Evolutionary conservation across 2,797 vertebrate genomes (phyloP).

Genomic region (Centropyge bicolor): DNA sequence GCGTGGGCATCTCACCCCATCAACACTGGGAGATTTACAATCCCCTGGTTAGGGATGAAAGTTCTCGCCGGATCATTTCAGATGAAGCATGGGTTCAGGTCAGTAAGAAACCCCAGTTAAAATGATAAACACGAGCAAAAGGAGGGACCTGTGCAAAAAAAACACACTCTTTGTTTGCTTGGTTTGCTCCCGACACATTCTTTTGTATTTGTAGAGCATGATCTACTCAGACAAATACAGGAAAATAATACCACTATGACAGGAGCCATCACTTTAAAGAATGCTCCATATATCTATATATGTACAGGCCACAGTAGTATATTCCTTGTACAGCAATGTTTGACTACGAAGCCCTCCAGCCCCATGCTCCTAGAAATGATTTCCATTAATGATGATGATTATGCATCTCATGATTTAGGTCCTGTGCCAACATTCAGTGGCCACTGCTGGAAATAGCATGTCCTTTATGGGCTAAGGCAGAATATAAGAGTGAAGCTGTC

Average conservation of each 20-base stretch:
- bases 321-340: not conserved
- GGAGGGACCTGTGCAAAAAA: not conserved
- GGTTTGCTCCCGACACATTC: not conserved
- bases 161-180: constrained; percentile 19
- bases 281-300: not conserved
- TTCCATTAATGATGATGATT: not conserved
- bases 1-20: constrained; percentile 44
- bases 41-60: constrained; percentile 10
- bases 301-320: not conserved
- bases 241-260: not conserved
- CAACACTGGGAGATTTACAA: constrained; percentile 57
- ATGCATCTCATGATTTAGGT: not conserved
- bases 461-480: not conserved
- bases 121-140: not conserved
- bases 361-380: not conserved
- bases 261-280: not conserved
- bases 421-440: not conserved
- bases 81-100: constrained; percentile 20
- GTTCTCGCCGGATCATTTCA: constrained; percentile 31
- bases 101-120: constrained; percentile 2
- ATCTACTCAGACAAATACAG: not conserved
- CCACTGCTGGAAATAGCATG: not conserved
- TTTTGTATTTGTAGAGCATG: not conserved
- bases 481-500: not conserved
- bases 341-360: not conserved